phyloP scores from a whole-genome alignment of 2,888 invertebrate genomes.

The Ormia ochracea region DNA sequence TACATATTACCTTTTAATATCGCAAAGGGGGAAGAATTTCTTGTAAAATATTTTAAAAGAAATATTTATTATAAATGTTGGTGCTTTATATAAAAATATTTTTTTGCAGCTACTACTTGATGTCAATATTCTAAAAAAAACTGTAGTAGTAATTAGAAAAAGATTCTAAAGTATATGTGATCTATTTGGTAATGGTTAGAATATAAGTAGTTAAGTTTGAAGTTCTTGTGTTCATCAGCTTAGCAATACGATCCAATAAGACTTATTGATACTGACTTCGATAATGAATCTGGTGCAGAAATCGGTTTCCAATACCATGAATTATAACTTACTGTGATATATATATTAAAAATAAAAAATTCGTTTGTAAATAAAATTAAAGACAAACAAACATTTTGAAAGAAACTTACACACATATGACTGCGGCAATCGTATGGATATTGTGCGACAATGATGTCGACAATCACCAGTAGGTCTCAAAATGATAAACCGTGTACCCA shows the following conservation, averaged over 20 bases:
- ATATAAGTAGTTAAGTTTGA: background rate
- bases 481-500: conserved; percentile 84
- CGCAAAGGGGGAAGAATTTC: too few species aligned
- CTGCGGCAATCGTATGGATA: conserved; percentile 84
- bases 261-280: conserved; percentile 80
- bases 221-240: background rate
- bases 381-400: background rate
- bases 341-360: conserved; percentile 11
- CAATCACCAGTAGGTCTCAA: conserved; percentile 88
- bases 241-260: conserved; percentile 84
- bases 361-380: background rate
- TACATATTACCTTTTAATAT: too few species aligned
- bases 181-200: background rate
- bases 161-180: background rate
- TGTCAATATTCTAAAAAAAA: too few species aligned
- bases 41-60: too few species aligned
- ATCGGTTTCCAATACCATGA: conserved; percentile 87
- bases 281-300: conserved; percentile 81
- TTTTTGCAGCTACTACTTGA: too few species aligned
- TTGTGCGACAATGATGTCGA: conserved; percentile 82
- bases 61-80: too few species aligned
- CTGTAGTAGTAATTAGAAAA: too few species aligned
- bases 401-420: conserved; percentile 85
- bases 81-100: too few species aligned
- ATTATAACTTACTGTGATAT: conserved; percentile 83